phyloP scores from a whole-genome alignment of 2,797 vertebrate species.

The Erethizon dorsatum region DNA sequence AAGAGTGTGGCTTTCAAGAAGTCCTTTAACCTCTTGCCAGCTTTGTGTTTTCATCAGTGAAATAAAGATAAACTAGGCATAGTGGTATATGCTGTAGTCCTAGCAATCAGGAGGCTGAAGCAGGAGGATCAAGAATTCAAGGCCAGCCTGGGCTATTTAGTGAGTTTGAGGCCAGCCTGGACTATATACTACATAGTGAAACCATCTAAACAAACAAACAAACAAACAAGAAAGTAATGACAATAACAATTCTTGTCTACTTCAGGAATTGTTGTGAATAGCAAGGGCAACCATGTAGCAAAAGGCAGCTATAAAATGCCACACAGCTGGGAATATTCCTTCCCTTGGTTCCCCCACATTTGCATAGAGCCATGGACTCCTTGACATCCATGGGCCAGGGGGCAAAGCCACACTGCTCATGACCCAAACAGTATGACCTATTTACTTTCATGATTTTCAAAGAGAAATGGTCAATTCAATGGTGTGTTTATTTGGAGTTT shows the following conservation, averaged over 20 bases:
- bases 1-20: not conserved
- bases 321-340: rapidly evolving
- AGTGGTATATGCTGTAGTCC: not conserved
- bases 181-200: not conserved
- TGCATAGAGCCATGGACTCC: not conserved
- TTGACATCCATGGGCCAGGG: not conserved
- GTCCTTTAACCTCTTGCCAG: not conserved
- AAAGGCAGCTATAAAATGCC: not conserved
- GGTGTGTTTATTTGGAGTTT: not conserved
- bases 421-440: not conserved
- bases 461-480: not conserved
- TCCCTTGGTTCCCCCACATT: not conserved
- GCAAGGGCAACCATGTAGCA: not conserved
- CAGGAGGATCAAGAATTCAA: not conserved
- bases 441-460: not conserved
- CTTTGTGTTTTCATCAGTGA: not conserved
- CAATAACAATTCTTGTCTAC: not conserved
- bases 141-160: not conserved
- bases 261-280: not conserved
- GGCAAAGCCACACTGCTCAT: not conserved
- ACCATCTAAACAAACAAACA: not conserved
- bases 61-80: not conserved
- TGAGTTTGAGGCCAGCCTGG: not conserved
- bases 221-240: not conserved
- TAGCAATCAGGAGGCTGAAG: not conserved